Evolutionary conservation across 1,140 invertebrate genomes (phyloP).

Genomic region (Pseudobourletiella spinata): DNA sequence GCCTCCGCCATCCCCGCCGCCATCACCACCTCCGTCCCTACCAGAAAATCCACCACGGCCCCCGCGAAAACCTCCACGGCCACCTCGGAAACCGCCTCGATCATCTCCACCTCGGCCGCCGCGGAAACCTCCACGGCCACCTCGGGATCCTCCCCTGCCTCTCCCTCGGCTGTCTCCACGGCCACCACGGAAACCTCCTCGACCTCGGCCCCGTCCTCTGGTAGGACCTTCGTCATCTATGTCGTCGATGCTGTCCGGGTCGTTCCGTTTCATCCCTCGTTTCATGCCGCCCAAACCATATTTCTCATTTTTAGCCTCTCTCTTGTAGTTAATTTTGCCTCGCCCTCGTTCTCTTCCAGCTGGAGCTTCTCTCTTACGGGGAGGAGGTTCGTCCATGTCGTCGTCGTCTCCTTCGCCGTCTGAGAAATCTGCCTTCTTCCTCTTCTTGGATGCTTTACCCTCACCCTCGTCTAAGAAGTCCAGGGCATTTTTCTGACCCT

Average conservation of each 20-base stretch:
- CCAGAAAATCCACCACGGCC: not conserved
- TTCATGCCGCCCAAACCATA: constrained; percentile 96
- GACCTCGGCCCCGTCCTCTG: not conserved
- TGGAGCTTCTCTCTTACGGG: not conserved
- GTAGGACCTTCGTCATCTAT: not conserved
- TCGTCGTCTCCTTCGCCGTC: not conserved
- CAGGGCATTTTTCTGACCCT: constrained; percentile 66
- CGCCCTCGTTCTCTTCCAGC: constrained; percentile 11
- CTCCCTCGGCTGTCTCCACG: not conserved
- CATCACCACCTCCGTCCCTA: not conserved
- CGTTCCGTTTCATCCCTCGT: constrained; percentile 78
- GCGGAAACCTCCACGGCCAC: not conserved
- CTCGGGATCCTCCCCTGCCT: not conserved
- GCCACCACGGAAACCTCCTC: constrained; percentile 26
- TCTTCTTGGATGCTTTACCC: constrained; percentile 40
- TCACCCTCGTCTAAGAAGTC: constrained; percentile 72
- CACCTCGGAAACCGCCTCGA: not conserved
- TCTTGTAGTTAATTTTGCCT: constrained; percentile 18
- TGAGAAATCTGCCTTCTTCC: constrained; percentile 2
- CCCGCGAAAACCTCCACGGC: not conserved
- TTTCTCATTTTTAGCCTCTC: constrained; percentile 68
- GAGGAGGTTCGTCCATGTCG: not conserved
- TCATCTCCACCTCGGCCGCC: constrained; percentile 3
- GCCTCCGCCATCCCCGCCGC: not conserved
- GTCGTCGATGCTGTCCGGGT: constrained; percentile 54